Evolutionary conservation across 2,797 vertebrate species (phyloP).

Genomic region (Poeciliopsis turneri): DNA sequence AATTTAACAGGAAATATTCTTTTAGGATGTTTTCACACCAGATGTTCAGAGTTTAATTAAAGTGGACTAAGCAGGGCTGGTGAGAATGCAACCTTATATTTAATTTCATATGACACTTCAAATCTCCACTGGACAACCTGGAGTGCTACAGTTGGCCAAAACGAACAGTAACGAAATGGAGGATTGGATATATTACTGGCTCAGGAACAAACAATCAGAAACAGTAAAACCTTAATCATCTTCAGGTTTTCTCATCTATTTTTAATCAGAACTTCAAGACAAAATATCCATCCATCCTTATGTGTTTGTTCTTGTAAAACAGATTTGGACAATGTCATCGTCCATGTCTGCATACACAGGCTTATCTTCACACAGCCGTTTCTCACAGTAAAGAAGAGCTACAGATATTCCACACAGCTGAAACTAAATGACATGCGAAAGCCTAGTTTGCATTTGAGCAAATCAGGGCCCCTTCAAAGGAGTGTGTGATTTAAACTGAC

Average conservation of each 20-base stretch:
- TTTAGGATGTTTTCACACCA: no score
- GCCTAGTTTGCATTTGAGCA: constrained; percentile 11
- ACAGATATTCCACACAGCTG: neutral
- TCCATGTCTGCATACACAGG: constrained; percentile 27
- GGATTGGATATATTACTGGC: neutral
- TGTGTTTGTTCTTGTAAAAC: constrained; percentile 26
- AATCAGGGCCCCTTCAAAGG: neutral
- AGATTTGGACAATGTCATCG: constrained; percentile 31
- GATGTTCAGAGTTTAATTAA: no score
- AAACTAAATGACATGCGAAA: neutral
- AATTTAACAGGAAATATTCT: no score
- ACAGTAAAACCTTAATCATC: neutral
- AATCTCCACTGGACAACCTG: neutral
- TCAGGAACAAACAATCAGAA: neutral
- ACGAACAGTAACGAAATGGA: neutral
- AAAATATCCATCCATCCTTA: constrained; percentile 3
- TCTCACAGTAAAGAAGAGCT: neutral
- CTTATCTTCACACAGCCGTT: constrained; percentile 23
- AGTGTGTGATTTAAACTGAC: neutral
- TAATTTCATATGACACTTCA: neutral
- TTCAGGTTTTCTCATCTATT: neutral
- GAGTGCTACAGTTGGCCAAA: neutral
- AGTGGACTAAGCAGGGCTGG: no score
- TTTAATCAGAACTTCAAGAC: neutral
- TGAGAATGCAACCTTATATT: neutral